Evolutionary conservation across 2,797 vertebrate genomes (phyloP).

Genomic region (Nyctibius grandis): DNA sequence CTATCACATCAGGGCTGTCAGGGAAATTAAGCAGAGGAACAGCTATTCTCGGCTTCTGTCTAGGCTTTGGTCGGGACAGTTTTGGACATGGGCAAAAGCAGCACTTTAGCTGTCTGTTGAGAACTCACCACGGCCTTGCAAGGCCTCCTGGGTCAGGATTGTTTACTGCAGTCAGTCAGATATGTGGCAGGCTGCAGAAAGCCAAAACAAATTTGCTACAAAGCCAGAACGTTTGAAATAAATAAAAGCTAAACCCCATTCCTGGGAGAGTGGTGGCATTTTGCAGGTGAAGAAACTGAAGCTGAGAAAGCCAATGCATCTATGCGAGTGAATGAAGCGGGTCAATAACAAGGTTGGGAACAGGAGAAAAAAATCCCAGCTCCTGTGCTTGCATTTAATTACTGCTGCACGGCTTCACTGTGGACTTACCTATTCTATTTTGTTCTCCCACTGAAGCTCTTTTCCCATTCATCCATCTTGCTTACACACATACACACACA

Average conservation of each 20-base stretch:
- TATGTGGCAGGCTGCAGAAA: not conserved
- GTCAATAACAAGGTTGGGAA: not conserved
- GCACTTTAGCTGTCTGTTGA: not conserved
- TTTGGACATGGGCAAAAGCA: not conserved
- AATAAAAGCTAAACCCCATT: not conserved
- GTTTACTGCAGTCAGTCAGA: not conserved
- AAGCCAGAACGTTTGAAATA: not conserved
- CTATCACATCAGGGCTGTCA: not conserved
- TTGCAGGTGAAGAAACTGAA: not conserved
- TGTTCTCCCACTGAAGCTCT: not conserved
- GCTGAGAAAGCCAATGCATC: not conserved
- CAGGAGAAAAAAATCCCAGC: not conserved
- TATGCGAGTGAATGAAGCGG: not conserved
- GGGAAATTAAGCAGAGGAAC: constrained; percentile 12
- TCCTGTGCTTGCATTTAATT: not conserved
- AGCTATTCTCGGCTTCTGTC: not conserved
- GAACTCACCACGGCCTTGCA: not conserved
- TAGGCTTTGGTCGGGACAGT: not conserved
- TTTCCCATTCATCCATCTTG: not conserved
- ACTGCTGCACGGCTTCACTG: not conserved
- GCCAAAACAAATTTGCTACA: not conserved
- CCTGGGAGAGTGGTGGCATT: not conserved
- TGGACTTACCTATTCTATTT: not conserved
- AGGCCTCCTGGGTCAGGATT: not conserved
- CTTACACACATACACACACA: not conserved